phyloP scores from a whole-genome alignment of 2,888 invertebrate genomes.

The Macrosiphum euphorbiae region DNA sequence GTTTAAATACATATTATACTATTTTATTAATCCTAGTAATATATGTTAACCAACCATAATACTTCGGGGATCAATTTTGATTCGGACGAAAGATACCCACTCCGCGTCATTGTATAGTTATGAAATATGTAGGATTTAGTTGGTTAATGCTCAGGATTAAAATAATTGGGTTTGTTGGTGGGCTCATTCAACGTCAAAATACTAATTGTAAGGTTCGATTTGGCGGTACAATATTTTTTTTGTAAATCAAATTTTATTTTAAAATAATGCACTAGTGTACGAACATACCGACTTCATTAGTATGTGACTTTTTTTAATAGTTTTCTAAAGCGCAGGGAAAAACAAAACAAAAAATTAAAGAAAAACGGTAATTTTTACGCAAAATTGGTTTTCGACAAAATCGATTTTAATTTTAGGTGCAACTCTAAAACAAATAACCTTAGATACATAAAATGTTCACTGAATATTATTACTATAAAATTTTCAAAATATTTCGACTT shows the following conservation, averaged over 20 bases:
- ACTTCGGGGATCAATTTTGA: constrained; percentile 58
- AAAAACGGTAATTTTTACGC: too few species aligned
- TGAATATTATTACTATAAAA: too few species aligned
- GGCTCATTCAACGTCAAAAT: constrained; percentile 49
- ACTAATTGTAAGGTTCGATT: constrained; percentile 34
- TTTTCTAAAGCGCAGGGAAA: too few species aligned
- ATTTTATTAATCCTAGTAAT: constrained; percentile 50
- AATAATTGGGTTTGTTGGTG: constrained; percentile 48
- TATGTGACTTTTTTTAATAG: not conserved
- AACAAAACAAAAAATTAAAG: too few species aligned
- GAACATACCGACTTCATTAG: not conserved
- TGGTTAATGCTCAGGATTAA: constrained; percentile 42
- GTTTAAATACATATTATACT: constrained; percentile 26
- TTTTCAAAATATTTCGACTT: too few species aligned
- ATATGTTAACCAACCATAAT: constrained; percentile 49
- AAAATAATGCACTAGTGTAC: not conserved
- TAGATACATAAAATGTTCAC: too few species aligned
- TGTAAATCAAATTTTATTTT: not conserved
- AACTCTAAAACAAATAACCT: too few species aligned
- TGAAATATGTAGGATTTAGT: constrained; percentile 30
- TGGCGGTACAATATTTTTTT: not conserved
- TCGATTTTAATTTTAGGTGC: too few species aligned
- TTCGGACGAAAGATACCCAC: constrained; percentile 38
- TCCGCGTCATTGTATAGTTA: not conserved
- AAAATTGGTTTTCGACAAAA: too few species aligned